These are phyloP conservation scores for Conus betulinus DNA, from an alignment of 1,140 invertebrate genomes.

Conservation along the genomic window DNA sequence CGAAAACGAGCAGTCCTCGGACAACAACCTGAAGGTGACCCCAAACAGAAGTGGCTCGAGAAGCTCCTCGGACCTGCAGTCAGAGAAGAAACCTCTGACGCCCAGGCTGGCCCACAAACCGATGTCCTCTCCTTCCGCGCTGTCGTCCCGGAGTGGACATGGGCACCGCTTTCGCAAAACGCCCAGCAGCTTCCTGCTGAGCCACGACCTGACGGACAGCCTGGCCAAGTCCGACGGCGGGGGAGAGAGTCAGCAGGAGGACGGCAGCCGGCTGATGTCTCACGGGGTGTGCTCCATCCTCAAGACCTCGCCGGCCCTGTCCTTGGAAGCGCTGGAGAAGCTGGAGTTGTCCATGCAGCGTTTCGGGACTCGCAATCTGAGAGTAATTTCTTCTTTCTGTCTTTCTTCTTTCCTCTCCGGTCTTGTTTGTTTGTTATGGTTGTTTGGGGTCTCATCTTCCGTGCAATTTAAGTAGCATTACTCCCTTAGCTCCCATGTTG, in stretches of 20 bases:
- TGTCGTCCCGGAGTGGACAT: background rate
- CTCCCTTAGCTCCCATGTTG: too few species aligned
- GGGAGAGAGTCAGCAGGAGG: background rate
- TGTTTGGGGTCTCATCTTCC: too few species aligned
- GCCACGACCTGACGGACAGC: background rate
- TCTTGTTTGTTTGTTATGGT: background rate
- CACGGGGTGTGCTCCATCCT: conserved; percentile 9
- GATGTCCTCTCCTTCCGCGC: background rate
- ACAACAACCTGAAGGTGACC: background rate
- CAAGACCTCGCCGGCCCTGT: background rate
- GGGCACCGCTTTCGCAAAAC: background rate
- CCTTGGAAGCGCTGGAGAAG: conserved; percentile 6
- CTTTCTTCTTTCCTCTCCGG: background rate
- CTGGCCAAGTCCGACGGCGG: background rate
- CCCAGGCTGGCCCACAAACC: background rate
- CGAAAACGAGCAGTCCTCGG: background rate
- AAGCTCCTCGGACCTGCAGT: background rate
- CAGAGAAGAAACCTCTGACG: background rate
- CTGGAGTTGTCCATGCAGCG: conserved; percentile 17
- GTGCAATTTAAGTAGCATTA: too few species aligned
- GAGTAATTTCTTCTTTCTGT: background rate
- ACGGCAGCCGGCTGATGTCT: background rate
- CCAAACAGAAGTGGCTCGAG: background rate
- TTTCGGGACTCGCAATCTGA: background rate
- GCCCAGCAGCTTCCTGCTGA: conserved; percentile 1